Evolutionary conservation across 2,888 invertebrate species (phyloP).

Genomic region (Caenorhabditis imperialis): DNA sequence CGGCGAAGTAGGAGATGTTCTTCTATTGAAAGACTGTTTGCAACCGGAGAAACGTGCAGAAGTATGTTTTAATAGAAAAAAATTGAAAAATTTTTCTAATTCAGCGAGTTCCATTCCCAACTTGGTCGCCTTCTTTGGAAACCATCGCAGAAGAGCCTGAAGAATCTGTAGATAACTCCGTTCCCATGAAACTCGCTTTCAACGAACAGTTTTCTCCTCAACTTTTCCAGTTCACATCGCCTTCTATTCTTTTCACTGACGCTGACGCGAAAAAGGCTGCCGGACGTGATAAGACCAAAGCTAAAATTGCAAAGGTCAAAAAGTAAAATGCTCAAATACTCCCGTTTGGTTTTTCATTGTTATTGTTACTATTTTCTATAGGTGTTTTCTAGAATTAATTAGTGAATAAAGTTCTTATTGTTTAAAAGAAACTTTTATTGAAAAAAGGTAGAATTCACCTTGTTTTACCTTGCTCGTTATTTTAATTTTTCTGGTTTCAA

Average conservation of each 20-base stretch:
- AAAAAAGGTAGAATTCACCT: no score
- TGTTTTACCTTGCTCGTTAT: constrained; percentile 10
- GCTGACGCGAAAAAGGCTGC: constrained; percentile 70
- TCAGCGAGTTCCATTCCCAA: constrained; percentile 69
- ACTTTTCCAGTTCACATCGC: constrained; percentile 65
- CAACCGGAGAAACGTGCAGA: constrained; percentile 65
- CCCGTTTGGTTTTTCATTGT: constrained; percentile 14
- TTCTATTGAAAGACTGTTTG: constrained; percentile 72
- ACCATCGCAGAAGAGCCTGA: constrained; percentile 66
- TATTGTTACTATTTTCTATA: constrained; percentile 4
- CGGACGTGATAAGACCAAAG: constrained; percentile 73
- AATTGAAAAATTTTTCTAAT: constrained; percentile 6
- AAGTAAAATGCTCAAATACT: constrained; percentile 62
- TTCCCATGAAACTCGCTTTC: constrained; percentile 40
- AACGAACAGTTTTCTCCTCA: constrained; percentile 45
- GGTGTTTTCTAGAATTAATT: not conserved
- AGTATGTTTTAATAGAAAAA: constrained; percentile 20
- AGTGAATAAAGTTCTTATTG: constrained; percentile 6
- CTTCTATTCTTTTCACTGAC: constrained; percentile 72
- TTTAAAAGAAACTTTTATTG: no score
- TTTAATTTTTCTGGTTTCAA: constrained; percentile 8
- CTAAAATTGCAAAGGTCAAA: constrained; percentile 77
- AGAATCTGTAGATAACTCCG: constrained; percentile 16
- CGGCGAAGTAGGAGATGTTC: constrained; percentile 73
- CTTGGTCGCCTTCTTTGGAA: constrained; percentile 67